Evolutionary conservation across 2,113 vertebrate species (phyloP).

Genomic region (Epinephelus moara): DNA sequence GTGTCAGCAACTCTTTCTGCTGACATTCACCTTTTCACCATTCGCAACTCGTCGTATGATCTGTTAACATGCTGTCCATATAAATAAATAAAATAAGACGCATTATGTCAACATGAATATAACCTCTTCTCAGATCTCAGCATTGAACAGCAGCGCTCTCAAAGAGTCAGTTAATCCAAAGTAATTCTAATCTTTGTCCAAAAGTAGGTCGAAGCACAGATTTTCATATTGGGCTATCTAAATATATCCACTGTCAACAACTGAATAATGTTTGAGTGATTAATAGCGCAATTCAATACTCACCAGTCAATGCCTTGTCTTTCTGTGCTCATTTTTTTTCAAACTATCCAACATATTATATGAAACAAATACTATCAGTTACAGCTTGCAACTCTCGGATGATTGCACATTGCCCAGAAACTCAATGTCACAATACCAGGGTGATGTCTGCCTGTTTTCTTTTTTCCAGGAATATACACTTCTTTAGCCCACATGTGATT

Average conservation of each 20-base stretch:
- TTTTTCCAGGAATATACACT: constrained; percentile 69
- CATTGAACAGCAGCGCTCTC: background rate
- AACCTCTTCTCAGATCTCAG: background rate
- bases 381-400: constrained; percentile 58
- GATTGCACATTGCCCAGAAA: constrained; percentile 77
- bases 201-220: constrained; percentile 8
- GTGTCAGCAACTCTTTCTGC: background rate
- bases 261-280: constrained; percentile 56
- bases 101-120: background rate
- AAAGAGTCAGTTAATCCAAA: background rate
- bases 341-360: constrained; percentile 56
- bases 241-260: constrained; percentile 34
- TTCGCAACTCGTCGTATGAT: background rate
- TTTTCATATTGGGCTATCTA: constrained; percentile 28
- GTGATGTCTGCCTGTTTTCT: constrained; percentile 54
- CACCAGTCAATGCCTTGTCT: constrained; percentile 49
- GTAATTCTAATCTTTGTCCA: background rate
- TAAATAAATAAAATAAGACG: background rate
- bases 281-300: constrained; percentile 58
- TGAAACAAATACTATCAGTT: constrained; percentile 65
- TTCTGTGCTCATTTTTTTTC: constrained; percentile 26
- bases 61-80: background rate
- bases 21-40: background rate
- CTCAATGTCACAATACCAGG: constrained; percentile 62
- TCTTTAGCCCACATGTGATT: constrained; percentile 65